A percentile compares a stretch with the other conserved stretches of the same genome.
phyloP scores from a whole-genome alignment of 2,797 vertebrate species.

The Crax fasciolata region DNA sequence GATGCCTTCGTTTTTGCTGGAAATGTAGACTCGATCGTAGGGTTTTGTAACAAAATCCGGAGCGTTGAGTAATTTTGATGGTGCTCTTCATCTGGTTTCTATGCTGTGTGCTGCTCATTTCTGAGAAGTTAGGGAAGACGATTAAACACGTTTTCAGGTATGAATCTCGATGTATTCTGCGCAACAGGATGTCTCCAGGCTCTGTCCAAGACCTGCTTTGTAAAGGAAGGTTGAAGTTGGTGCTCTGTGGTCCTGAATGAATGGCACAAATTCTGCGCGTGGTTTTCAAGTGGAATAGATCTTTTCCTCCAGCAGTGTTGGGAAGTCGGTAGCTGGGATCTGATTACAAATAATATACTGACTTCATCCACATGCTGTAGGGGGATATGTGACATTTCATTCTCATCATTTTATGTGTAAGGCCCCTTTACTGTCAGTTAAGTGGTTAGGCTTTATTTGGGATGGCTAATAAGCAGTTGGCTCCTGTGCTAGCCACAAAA shows the following conservation, averaged over 20 bases:
- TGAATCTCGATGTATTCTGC: rapidly evolving
- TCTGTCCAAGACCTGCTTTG: not conserved
- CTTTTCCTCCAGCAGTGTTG: not conserved
- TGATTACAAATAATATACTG: not conserved
- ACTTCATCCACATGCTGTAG: not conserved
- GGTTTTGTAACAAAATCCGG: constrained; percentile 17
- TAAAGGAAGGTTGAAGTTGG: not conserved
- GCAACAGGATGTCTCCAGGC: not conserved
- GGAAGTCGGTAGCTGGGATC: not conserved
- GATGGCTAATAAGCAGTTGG: not conserved
- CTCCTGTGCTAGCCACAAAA: not conserved
- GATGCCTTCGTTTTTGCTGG: not conserved
- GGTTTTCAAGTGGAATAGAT: not conserved
- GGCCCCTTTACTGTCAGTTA: not conserved
- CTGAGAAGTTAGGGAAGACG: not conserved
- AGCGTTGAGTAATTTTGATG: not conserved
- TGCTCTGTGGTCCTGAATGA: rapidly evolving
- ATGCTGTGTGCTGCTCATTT: not conserved
- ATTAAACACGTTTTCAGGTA: not conserved
- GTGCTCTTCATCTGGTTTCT: rapidly evolving
- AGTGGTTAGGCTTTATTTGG: not conserved
- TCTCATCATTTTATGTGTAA: not conserved
- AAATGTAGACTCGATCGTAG: not conserved
- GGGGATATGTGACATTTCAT: not conserved
- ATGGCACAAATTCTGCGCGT: rapidly evolving